A percentile compares a stretch with the other conserved stretches of the same genome.
phyloP scores from a whole-genome alignment of 2,797 vertebrate species.

The Xenopus petersii region DNA sequence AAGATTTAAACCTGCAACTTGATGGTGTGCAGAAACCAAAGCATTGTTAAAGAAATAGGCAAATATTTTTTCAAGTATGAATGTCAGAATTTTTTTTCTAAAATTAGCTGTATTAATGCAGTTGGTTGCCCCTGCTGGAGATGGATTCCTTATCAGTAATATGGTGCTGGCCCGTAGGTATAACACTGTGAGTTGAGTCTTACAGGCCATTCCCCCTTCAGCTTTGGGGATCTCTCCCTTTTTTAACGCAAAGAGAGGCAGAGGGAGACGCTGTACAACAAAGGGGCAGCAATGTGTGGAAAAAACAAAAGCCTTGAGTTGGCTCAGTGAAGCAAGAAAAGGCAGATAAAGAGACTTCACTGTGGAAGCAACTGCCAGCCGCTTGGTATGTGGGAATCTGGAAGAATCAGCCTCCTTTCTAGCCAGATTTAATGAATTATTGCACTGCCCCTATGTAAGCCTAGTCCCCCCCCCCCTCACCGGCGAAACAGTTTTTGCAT shows the following conservation, averaged over 20 bases:
- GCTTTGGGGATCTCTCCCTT: constrained; percentile 54
- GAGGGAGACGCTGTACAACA: constrained; percentile 73
- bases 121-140: too few species aligned
- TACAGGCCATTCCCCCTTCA: constrained; percentile 57
- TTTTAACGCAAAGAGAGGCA: constrained; percentile 60
- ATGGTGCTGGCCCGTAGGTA: not conserved
- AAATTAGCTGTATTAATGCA: too few species aligned
- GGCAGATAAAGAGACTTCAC: constrained; percentile 88
- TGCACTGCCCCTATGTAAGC: constrained; percentile 56
- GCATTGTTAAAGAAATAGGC: too few species aligned
- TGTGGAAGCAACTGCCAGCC: constrained; percentile 80
- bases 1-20: too few species aligned
- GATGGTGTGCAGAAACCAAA: too few species aligned
- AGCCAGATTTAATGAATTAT: constrained; percentile 76
- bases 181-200: not conserved
- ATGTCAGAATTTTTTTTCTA: too few species aligned
- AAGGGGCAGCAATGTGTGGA: constrained; percentile 87
- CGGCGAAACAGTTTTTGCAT: constrained; percentile 19
- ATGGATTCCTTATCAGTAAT: not conserved
- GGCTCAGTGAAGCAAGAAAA: constrained; percentile 88
- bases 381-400: constrained; percentile 85
- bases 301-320: constrained; percentile 85
- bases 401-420: constrained; percentile 69
- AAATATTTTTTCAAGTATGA: too few species aligned
- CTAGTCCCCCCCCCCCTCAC: constrained; percentile 21